Evolutionary conservation across 2,888 invertebrate genomes (phyloP).

Genomic region (Trimorus sp.): DNA sequence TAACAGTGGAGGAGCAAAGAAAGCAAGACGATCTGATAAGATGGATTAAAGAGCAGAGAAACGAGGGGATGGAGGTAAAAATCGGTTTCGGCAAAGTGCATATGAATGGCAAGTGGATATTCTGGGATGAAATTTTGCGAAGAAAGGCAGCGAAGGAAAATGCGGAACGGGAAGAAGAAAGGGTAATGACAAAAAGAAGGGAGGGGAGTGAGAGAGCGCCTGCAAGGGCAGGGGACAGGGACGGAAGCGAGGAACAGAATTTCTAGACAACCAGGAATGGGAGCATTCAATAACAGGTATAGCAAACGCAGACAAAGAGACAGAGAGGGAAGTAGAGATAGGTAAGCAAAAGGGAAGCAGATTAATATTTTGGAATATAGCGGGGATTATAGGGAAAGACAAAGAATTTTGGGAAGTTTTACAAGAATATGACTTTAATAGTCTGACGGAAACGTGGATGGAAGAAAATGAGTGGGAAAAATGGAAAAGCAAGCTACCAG

Average conservation of each 20-base stretch:
- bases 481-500: conserved; percentile 29
- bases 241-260: no score
- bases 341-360: not conserved
- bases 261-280: conserved; percentile 11
- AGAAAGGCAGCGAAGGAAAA: not conserved
- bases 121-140: not conserved
- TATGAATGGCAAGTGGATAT: conserved; percentile 31
- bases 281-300: no score
- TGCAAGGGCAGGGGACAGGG: no score
- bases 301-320: no score
- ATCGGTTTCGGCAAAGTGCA: conserved; percentile 26
- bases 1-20: conserved; percentile 32
- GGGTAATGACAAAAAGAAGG: no score
- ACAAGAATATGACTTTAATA: conserved; percentile 49
- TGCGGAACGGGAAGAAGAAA: conserved; percentile 8
- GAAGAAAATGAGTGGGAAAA: conserved; percentile 60
- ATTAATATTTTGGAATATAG: conserved; percentile 59
- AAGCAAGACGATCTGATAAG: conserved; percentile 21
- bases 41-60: conserved; percentile 28
- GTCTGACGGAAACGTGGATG: conserved; percentile 63
- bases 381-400: conserved; percentile 58
- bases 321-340: not conserved
- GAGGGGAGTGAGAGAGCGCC: no score
- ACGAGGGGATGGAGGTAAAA: conserved; percentile 22
- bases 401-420: conserved; percentile 59